Evolutionary conservation across 2,113 vertebrate species (phyloP).

Genomic region (Ammodytes marinus): DNA sequence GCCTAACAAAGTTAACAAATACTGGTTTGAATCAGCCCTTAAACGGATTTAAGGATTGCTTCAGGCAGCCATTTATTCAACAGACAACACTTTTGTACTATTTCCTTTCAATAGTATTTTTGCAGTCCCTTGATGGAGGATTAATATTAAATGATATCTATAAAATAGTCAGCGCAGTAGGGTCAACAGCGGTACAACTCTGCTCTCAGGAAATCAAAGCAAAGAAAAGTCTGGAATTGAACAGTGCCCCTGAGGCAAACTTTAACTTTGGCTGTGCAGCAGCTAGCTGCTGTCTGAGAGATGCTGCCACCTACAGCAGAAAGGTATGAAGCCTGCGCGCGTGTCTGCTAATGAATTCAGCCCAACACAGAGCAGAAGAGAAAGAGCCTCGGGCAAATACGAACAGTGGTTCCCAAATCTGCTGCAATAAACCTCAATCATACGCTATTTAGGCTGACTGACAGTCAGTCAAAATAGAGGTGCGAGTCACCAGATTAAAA

Average conservation of each 20-base stretch:
- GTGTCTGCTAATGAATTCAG: conserved; percentile 71
- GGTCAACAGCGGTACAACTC: conserved; percentile 60
- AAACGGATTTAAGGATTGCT: conserved; percentile 17
- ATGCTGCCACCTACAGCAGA: conserved; percentile 79
- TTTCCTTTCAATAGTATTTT: background rate
- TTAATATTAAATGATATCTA: conserved; percentile 45
- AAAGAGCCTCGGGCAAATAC: conserved; percentile 73
- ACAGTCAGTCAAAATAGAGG: conserved; percentile 73
- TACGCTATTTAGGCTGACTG: conserved; percentile 72
- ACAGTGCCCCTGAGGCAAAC: conserved; percentile 68
- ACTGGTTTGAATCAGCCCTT: background rate
- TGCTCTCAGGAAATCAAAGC: conserved; percentile 62
- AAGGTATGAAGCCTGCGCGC: conserved; percentile 39
- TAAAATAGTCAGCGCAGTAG: conserved; percentile 20
- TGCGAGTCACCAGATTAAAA: conserved; percentile 59
- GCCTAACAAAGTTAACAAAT: background rate
- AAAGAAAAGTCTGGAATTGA: conserved; percentile 55
- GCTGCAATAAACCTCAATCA: conserved; percentile 78
- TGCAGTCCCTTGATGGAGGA: conserved; percentile 19
- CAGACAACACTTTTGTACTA: background rate
- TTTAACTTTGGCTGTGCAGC: conserved; percentile 46
- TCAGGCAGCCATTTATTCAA: background rate
- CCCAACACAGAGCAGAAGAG: conserved; percentile 57
- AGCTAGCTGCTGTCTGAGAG: conserved; percentile 52
- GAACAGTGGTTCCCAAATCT: conserved; percentile 76